Evolutionary conservation across 2,797 vertebrate species (phyloP).

Genomic region (Bradypus variegatus): DNA sequence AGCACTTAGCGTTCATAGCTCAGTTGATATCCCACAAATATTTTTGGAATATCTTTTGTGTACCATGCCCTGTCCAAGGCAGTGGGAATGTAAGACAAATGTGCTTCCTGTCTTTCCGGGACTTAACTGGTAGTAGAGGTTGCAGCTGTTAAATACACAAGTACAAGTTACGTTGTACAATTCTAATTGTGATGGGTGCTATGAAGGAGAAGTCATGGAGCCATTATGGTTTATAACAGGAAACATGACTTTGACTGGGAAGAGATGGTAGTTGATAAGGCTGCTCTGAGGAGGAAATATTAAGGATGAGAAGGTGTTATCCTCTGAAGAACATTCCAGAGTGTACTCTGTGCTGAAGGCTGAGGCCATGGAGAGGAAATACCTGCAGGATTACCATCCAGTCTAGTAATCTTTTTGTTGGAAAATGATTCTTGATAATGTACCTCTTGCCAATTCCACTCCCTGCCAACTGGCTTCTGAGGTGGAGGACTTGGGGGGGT

Average conservation of each 20-base stretch:
- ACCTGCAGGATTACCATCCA: background rate
- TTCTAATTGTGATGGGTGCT: background rate
- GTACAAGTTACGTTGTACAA: background rate
- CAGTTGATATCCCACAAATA: background rate
- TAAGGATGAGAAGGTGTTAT: background rate
- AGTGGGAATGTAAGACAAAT: background rate
- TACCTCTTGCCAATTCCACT: background rate
- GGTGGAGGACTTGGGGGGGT: conserved; percentile 42
- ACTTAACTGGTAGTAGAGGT: background rate
- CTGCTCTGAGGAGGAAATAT: background rate
- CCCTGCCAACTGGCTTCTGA: background rate
- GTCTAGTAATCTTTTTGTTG: background rate
- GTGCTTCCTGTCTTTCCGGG: background rate
- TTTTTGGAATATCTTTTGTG: background rate
- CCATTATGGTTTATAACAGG: background rate
- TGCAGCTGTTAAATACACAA: background rate
- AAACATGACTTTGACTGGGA: background rate
- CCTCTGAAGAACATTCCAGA: background rate
- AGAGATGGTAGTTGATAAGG: background rate
- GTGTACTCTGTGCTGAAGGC: background rate
- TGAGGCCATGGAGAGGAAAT: background rate
- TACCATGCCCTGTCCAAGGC: background rate
- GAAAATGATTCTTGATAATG: background rate
- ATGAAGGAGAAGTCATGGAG: background rate
- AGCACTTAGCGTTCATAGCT: background rate